Evolutionary conservation across 2,888 invertebrate genomes (phyloP).

Genomic region (Resseliella maxima): DNA sequence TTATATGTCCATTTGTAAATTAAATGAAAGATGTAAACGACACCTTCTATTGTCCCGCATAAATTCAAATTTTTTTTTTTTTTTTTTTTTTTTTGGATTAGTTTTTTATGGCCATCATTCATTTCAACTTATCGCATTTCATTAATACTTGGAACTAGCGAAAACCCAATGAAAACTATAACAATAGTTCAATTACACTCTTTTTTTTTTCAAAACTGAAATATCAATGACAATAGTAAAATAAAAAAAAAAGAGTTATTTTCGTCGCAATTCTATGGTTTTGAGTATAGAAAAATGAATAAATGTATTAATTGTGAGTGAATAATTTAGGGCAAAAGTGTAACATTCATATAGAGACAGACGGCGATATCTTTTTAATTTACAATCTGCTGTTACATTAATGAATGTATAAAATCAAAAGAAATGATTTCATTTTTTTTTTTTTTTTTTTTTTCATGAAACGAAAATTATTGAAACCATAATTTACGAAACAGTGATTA

Average conservation of each 20-base stretch:
- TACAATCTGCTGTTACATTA: constrained; percentile 15
- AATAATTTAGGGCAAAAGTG: background rate
- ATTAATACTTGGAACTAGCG: background rate
- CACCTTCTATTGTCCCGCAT: background rate
- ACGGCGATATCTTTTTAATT: constrained; percentile 20
- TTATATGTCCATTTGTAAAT: background rate
- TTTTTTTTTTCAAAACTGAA: background rate
- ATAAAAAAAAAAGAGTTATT: background rate
- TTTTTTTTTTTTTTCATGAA: background rate
- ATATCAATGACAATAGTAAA: background rate
- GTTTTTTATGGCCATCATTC: constrained; percentile 30
- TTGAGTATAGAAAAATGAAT: background rate
- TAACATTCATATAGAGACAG: too few relatives aligned
- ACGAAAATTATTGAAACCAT: background rate
- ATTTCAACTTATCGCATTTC: constrained; percentile 22
- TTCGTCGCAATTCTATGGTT: background rate
- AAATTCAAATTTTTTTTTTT: background rate
- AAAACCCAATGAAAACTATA: background rate
- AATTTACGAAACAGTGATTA: constrained; percentile 6
- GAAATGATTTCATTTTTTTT: constrained; percentile 1
- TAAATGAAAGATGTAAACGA: background rate
- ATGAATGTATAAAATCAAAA: constrained; percentile 14
- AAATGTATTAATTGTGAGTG: background rate
- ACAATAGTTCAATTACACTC: background rate
- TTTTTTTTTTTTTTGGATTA: background rate